Conservation (phyloP, 2,113 vertebrate species). For the Lepisosteus oculatus region DNA sequence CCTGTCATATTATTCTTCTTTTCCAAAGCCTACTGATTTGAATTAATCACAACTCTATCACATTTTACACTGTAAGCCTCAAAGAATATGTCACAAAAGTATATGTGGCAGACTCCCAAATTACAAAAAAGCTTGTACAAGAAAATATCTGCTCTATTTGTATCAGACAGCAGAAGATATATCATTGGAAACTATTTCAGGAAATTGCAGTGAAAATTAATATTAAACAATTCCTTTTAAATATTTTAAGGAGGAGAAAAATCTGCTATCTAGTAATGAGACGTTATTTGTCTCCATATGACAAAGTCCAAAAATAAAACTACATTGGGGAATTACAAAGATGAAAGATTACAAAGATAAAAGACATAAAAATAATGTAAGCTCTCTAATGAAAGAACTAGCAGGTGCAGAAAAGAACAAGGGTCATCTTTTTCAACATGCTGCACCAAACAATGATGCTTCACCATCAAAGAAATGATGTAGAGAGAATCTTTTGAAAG, state of each 20-base stretch:
- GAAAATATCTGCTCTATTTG: conserved; percentile 5
- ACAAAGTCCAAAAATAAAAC: conserved; percentile 12
- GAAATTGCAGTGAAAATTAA: background rate
- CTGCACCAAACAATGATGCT: conserved; percentile 37
- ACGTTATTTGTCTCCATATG: conserved; percentile 2
- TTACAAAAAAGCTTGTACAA: background rate
- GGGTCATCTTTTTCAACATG: conserved; percentile 33
- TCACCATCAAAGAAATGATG: conserved; percentile 30
- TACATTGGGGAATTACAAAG: background rate
- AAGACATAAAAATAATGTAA: background rate
- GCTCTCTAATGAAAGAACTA: conserved; percentile 27
- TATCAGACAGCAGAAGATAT: conserved; percentile 13
- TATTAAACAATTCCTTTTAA: conserved; percentile 11
- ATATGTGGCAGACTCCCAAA: background rate
- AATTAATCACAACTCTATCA: conserved; percentile 29
- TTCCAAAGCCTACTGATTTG: conserved; percentile 22
- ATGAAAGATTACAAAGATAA: conserved; percentile 10
- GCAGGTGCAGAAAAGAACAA: conserved; percentile 31
- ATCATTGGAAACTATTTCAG: conserved; percentile 4
- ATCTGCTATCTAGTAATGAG: conserved; percentile 18
- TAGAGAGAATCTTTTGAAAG: conserved; percentile 39
- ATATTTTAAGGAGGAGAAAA: conserved; percentile 4
- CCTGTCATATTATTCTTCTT: no score
- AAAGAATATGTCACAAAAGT: background rate
- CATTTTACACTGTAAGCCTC: conserved; percentile 23